Base-by-base conservation (phyloP, 2,113 vertebrate genomes). In the Madoqua kirkii region DNA sequence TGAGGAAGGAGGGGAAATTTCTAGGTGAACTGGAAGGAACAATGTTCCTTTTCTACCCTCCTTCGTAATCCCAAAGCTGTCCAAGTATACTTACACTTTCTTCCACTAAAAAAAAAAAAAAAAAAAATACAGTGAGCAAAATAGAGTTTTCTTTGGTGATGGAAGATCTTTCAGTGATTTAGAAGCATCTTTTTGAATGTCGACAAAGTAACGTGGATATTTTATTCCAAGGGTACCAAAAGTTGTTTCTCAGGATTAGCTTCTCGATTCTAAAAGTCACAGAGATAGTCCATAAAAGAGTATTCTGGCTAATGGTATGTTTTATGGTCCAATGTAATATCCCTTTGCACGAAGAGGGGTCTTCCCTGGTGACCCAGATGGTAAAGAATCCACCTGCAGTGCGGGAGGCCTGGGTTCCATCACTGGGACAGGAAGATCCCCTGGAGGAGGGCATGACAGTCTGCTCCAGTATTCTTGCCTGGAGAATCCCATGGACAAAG, bases 131-230 rank as follows among this genome's bases (percentile, higher is more conserved):
- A 15, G 29, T 16, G 60, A 52, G 23, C 13, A 52, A 87, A 64
- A 76, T 21, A 45, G n/a, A 12, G 5, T 81, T 76, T 84, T 43
- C 82, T 85, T 27, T 40, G 29, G 8, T 16, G 45, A 81, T 21
- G 27, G 9, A n/a, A 92, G 76, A 12, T 2, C 64, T 55, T 71
- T 62, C 9, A 1, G 87, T 67, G 89, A n/a, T 23, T 82, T 79
- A 48, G 64, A 96, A 86, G 45, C 17, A 6, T 33, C 4, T 0
- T n/a, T 86, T 43, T 40, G 57, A 87, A 21, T n/a, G 48, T 40
- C 43, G 45, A 27, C 50, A 23, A 45, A 36, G 45, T 19, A 64
- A 27, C 2, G 0, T 2, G 31, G 74, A 5, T 13, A 10, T 6
- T 36, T 59, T 45, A 5, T 16, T 81, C n/a, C 45, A 17, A 87